Evolutionary conservation across 2,797 vertebrate species (phyloP).

Genomic region (Cyclura pinguis): DNA sequence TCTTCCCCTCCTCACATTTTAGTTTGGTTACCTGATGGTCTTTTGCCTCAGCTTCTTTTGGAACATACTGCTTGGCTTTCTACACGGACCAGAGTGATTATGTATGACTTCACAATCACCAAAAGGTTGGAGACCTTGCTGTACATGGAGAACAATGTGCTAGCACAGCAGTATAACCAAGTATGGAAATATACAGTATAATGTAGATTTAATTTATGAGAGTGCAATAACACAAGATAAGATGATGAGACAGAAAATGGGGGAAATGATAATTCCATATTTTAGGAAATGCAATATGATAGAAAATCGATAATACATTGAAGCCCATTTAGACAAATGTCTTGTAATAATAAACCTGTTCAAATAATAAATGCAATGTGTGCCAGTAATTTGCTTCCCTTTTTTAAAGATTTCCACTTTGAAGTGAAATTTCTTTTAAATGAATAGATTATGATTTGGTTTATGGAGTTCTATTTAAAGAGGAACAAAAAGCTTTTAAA

Average conservation of each 20-base stretch:
- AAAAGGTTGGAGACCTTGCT: constrained; percentile 22
- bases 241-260: constrained; percentile 38
- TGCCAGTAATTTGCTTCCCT: constrained; percentile 32
- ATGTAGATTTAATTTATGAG: constrained; percentile 55
- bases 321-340: constrained; percentile 61
- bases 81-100: neutral
- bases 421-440: constrained; percentile 61
- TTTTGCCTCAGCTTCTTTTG: neutral
- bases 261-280: constrained; percentile 60
- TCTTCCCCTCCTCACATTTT: neutral
- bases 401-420: constrained; percentile 47
- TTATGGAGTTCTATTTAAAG: constrained; percentile 42
- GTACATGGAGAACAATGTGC: constrained; percentile 18
- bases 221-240: constrained; percentile 44
- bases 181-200: constrained; percentile 31
- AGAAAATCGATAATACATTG: constrained; percentile 57
- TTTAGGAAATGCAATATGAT: constrained; percentile 56
- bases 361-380: constrained; percentile 54
- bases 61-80: constrained; percentile 17
- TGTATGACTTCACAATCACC: constrained; percentile 15
- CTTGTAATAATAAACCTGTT: constrained; percentile 57
- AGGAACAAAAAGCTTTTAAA: constrained; percentile 57
- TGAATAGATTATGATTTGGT: constrained; percentile 56
- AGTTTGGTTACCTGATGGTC: neutral
- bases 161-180: constrained; percentile 25